Conservation (phyloP, 2,888 invertebrate genomes). For the Hydraecia micacea region DNA sequence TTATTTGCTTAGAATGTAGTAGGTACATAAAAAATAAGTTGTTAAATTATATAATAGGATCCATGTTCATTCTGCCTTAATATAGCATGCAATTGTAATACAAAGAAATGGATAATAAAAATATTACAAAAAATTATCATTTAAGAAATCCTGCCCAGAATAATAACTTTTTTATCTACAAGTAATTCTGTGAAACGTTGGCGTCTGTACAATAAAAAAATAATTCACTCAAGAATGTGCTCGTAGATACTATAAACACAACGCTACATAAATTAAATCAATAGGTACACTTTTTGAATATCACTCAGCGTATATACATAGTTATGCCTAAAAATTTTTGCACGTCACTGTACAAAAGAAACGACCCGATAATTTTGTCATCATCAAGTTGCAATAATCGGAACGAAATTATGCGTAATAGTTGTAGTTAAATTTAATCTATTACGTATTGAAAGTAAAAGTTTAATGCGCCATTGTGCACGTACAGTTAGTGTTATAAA, state of each 20-base stretch:
- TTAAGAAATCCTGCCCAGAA: too few relatives aligned
- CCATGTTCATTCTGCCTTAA: too few relatives aligned
- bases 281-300: neutral
- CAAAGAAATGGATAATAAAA: too few relatives aligned
- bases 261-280: neutral
- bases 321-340: neutral
- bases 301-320: neutral
- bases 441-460: constrained; percentile 75
- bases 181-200: too few relatives aligned
- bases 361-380: constrained; percentile 79
- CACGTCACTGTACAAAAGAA: constrained; percentile 74
- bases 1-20: too few relatives aligned
- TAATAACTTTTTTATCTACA: too few relatives aligned
- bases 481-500: constrained; percentile 42
- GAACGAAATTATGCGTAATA: constrained; percentile 70
- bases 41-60: too few relatives aligned
- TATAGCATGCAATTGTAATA: too few relatives aligned
- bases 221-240: too few relatives aligned
- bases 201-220: too few relatives aligned
- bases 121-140: too few relatives aligned
- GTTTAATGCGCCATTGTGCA: constrained; percentile 68
- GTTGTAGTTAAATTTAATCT: constrained; percentile 72
- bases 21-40: too few relatives aligned
- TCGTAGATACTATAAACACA: neutral
- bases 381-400: constrained; percentile 73